Conservation (phyloP, 2,888 invertebrate genomes). For the Sarcophaga rosellei region DNA sequence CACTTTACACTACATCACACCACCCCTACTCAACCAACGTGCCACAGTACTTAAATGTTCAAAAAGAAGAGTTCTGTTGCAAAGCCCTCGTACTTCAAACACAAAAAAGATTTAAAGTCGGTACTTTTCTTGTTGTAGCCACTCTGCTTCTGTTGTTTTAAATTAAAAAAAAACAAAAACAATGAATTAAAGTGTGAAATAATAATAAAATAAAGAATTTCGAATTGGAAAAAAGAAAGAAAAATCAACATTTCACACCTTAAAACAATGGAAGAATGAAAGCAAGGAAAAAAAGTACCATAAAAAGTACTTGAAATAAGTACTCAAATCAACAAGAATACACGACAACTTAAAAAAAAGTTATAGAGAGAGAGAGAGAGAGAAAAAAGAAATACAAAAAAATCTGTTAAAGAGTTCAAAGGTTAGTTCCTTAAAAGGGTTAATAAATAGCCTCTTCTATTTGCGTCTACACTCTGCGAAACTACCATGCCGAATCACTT, state of each 20-base stretch:
- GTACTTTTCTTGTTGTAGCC: not conserved
- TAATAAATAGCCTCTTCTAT: too few relatives aligned
- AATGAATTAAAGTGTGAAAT: constrained; percentile 47
- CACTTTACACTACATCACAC: not conserved
- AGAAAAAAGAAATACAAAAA: too few relatives aligned
- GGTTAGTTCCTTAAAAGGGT: not conserved
- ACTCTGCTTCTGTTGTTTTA: not conserved
- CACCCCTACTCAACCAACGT: not conserved
- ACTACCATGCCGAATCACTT: too few relatives aligned
- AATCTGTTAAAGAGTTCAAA: too few relatives aligned
- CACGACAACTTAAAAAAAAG: not conserved
- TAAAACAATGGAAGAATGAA: constrained; percentile 50
- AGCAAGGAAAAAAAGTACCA: constrained; percentile 17
- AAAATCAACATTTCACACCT: constrained; percentile 56
- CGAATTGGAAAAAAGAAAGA: not conserved
- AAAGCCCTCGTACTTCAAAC: constrained; percentile 48
- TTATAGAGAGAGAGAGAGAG: too few relatives aligned
- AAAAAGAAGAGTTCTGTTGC: constrained; percentile 43
- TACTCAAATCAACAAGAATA: constrained; percentile 36
- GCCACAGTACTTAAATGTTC: not conserved
- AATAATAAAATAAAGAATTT: constrained; percentile 10
- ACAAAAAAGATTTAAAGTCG: constrained; percentile 23
- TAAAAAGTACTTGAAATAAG: constrained; percentile 51
- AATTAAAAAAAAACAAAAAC: not conserved
- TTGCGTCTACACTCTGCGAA: too few relatives aligned